Evolutionary conservation across 2,888 invertebrate genomes (phyloP), one percentile per base, ranked within the genome.

Genomic region (Serrognathus titanus): DNA sequence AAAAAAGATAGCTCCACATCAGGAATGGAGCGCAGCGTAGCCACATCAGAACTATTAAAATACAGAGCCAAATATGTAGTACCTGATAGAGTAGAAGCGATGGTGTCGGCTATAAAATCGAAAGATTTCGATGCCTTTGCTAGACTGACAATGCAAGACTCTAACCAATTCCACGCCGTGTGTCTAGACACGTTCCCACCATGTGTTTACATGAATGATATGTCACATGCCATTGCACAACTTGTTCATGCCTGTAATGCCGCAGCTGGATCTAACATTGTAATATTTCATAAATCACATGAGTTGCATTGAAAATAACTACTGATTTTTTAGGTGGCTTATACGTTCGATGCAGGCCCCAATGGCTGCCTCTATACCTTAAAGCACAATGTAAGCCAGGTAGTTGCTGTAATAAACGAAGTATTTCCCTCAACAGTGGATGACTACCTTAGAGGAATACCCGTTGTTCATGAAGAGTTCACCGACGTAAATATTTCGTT

Each of bases 271-370:
- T 75, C 79, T 59, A 75, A 31, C 24, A 31, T 31, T 31, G 24
- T 31, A 39, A 39, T 39, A 3, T 4, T 1, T 16, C 16, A 16
- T 43, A 43, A 43, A 11, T 43, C n/a, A 2, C 3, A 11, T 7
- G 9, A 9, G 7, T 11, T 16, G 9, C 43, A 43, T 5, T 43
- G 7, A 2, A 40, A 40, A 4, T 43, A 43, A 43, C 13, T 16
- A 16, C n/a, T n/a, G n/a, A n/a, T n/a, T n/a, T 51, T 75, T 50
- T 68, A 87, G 86, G 84, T 94, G 6, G 95, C 96, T 0, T 99
- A 99, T 74, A 97, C 98, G 11, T 99, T 94, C 81, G 99, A 99
- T 83, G 99, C 99, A 53, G 99, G 99, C 4, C 92, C 97, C 48
- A 99, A 99, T 81, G 94, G 94, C 3, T 96, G 94, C 75, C 77